phyloP scores from a whole-genome alignment of 2,113 vertebrate genomes.

The Cephalopterus ornatus region DNA sequence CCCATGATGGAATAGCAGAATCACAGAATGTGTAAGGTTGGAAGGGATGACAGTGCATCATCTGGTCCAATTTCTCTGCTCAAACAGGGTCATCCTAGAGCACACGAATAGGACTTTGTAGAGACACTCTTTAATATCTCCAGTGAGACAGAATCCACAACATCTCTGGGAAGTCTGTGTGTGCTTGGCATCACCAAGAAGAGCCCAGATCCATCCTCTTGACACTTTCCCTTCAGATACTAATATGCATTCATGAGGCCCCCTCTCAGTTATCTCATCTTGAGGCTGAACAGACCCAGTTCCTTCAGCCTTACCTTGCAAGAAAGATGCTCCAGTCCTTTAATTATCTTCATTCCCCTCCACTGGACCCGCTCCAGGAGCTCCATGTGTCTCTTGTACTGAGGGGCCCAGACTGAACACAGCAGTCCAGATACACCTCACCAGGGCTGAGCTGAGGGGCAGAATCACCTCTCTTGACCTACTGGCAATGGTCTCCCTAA shows the following conservation, averaged over 20 bases:
- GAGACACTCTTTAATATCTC: neutral
- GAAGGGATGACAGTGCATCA: neutral
- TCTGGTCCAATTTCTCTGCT: neutral
- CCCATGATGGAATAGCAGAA: neutral
- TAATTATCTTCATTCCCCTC: neutral
- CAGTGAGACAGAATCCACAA: neutral
- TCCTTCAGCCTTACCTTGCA: neutral
- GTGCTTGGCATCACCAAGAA: neutral
- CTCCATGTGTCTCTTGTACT: neutral
- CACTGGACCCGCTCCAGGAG: neutral
- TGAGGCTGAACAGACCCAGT: neutral
- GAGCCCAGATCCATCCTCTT: neutral
- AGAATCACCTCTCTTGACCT: neutral
- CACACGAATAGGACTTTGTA: neutral
- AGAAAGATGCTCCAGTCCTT: neutral
- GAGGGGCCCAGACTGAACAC: neutral
- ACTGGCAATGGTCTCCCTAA: neutral
- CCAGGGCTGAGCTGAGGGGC: neutral
- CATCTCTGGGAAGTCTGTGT: neutral
- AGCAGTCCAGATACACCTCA: neutral
- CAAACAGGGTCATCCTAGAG: neutral
- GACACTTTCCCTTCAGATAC: neutral
- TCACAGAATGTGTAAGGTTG: neutral
- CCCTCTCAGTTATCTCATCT: neutral
- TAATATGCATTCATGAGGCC: neutral